Base-by-base conservation (phyloP, 2,797 vertebrate species). In the Spondyliosoma cantharus region DNA sequence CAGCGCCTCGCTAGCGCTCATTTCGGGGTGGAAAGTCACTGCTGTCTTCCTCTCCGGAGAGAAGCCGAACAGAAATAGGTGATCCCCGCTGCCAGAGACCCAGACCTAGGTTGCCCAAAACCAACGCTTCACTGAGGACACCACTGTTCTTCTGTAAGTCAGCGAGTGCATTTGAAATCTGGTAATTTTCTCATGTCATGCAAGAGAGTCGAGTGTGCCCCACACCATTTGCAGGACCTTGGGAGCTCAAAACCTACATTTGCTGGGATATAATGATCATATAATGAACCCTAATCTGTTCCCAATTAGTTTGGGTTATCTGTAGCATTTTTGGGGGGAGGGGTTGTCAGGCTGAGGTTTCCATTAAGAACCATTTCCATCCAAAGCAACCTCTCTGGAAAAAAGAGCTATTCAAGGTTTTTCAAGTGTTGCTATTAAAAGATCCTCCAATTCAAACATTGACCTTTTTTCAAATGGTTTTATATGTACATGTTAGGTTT, bases 21-120 rank as follows among this genome's bases (percentile, higher is more conserved):
- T 80, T 91, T 87, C 54, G 12, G 64, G 76, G 22, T 88, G 90
- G 90, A 91, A 89, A 91, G 90, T 87, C 89, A 87, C 84, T 20
- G 54, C 66, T 1, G 71, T 45, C 83, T 85, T 87, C 81, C 83
- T 86, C 66, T 85, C 52, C 32, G 46, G 76, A 73, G 71, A 83
- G 67, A 49, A 20, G 61, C 53, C 52, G 24, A 71, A 73, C 66
- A 84, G 81, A 80, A 81, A 87, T 81, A 78, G 83, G 80, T 71
- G 71, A 78, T 54, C 57, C 52, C 57, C 17, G 62, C 62, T 77
- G 77, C 65, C 79, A 78, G 68, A 80, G 76, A 65, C 56, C 62
- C 49, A 66, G 58, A 71, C 56, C 74, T 22, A 32, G 32, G 65
- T 52, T 81, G 57, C 66, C 65, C 53, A 37, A 68, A 78, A 45